Percentiles rank a stretch among this genome's conserved stretches.
These are phyloP conservation scores for Cenopis cana DNA, from an alignment of 2,888 invertebrate genomes.

Conservation along the genomic window DNA sequence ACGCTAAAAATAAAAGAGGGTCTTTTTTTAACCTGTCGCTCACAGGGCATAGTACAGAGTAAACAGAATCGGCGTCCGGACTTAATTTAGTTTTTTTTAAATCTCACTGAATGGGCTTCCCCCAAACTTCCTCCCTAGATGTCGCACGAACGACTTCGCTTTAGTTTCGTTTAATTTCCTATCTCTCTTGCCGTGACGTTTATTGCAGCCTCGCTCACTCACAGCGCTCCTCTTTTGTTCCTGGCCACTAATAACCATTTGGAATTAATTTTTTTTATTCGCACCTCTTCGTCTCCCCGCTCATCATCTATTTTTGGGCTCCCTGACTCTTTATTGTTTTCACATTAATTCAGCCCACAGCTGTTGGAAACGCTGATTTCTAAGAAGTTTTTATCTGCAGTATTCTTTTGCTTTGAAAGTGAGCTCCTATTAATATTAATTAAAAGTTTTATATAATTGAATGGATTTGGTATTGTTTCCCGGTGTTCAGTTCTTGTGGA, in stretches of 20 bases:
- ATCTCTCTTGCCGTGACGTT: slow-evolving; percentile 79
- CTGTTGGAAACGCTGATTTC: slow-evolving; percentile 81
- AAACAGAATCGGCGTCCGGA: slow-evolving; percentile 72
- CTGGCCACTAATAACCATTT: slow-evolving; percentile 76
- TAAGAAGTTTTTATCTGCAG: slow-evolving; percentile 82
- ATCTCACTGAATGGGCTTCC: slow-evolving; percentile 56
- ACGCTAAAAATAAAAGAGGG: slow-evolving; percentile 57
- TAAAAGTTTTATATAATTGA: slow-evolving; percentile 84
- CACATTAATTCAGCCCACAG: slow-evolving; percentile 82
- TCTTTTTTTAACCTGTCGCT: slow-evolving; percentile 71
- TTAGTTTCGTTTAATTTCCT: slow-evolving; percentile 83
- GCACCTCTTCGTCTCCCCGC: slow-evolving; percentile 59
- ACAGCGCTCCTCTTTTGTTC: slow-evolving; percentile 71
- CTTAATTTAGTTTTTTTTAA: slow-evolving; percentile 77
- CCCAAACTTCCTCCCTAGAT: slow-evolving; percentile 71
- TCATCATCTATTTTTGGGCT: slow-evolving; percentile 71
- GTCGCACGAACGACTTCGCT: slow-evolving; percentile 73
- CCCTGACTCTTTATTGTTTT: slow-evolving; percentile 79
- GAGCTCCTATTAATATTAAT: slow-evolving; percentile 84
- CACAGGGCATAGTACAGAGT: slow-evolving; percentile 61
- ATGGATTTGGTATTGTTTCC: slow-evolving; percentile 79
- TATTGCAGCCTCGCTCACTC: slow-evolving; percentile 71
- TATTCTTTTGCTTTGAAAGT: slow-evolving; percentile 82
- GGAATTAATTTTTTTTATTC: slow-evolving; percentile 78
- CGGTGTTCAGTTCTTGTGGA: slow-evolving; percentile 75